phyloP scores from a whole-genome alignment of 2,113 vertebrate genomes.

The Stomatorhinus ivindoensis region DNA sequence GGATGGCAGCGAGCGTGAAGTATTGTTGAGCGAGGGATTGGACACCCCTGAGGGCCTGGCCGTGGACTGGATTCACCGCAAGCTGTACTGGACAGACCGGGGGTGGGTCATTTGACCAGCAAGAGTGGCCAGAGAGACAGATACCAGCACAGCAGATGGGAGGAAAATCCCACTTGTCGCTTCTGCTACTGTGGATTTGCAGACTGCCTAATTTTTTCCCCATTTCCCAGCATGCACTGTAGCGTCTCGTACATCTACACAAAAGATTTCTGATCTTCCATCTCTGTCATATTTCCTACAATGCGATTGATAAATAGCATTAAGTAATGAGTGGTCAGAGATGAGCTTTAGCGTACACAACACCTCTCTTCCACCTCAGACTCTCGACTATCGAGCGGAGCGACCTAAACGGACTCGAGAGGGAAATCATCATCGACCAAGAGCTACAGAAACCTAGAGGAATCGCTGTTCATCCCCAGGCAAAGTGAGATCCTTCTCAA shows the following conservation, averaged over 20 bases:
- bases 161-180: background rate
- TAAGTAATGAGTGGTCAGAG: background rate
- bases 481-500: slow-evolving; percentile 60
- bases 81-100: slow-evolving; percentile 85
- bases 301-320: background rate
- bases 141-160: background rate
- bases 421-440: slow-evolving; percentile 59
- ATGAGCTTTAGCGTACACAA: background rate
- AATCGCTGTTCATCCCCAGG: slow-evolving; percentile 75
- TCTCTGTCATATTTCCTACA: background rate
- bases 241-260: background rate
- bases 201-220: background rate
- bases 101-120: slow-evolving; percentile 53
- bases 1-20: slow-evolving; percentile 65
- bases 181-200: background rate
- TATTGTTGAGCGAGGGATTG: slow-evolving; percentile 59
- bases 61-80: slow-evolving; percentile 80
- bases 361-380: slow-evolving; percentile 49
- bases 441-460: slow-evolving; percentile 70
- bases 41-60: slow-evolving; percentile 70
- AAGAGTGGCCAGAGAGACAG: background rate
- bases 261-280: background rate
- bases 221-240: background rate
- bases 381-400: slow-evolving; percentile 68
- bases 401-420: slow-evolving; percentile 62